Conservation (phyloP, 1,140 invertebrate genomes). For the Orius laevigatus region DNA sequence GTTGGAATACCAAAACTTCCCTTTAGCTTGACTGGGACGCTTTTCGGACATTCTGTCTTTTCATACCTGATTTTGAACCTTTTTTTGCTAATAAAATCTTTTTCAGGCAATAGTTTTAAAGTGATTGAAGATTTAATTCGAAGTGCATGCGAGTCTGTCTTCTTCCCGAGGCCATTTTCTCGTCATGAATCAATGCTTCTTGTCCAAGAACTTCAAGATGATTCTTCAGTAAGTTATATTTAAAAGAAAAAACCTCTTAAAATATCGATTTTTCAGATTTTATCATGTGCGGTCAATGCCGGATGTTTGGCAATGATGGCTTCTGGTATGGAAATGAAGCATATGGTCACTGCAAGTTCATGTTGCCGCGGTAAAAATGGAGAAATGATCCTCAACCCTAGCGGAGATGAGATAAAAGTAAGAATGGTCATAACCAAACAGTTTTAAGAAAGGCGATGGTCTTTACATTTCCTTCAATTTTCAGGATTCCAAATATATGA, state of each 20-base stretch:
- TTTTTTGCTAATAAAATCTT: no score
- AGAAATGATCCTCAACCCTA: conserved; percentile 49
- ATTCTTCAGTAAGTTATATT: conserved; percentile 48
- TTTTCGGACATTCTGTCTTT: no score
- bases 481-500: conserved; percentile 7
- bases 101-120: conserved; percentile 46
- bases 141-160: conserved; percentile 54
- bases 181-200: conserved; percentile 57
- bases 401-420: conserved; percentile 32
- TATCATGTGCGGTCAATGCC: conserved; percentile 68
- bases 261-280: conserved; percentile 34
- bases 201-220: conserved; percentile 74
- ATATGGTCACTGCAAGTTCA: conserved; percentile 55
- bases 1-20: no score
- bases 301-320: conserved; percentile 63
- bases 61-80: no score
- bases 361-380: conserved; percentile 48
- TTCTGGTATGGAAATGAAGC: conserved; percentile 62
- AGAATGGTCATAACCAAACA: no score
- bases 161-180: conserved; percentile 55
- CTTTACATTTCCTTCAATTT: conserved; percentile 6
- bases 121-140: conserved; percentile 55
- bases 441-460: no score
- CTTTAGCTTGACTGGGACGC: no score
- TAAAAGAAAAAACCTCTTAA: neutral